Conservation (phyloP, 2,113 vertebrate genomes). For the Solea senegalensis region DNA sequence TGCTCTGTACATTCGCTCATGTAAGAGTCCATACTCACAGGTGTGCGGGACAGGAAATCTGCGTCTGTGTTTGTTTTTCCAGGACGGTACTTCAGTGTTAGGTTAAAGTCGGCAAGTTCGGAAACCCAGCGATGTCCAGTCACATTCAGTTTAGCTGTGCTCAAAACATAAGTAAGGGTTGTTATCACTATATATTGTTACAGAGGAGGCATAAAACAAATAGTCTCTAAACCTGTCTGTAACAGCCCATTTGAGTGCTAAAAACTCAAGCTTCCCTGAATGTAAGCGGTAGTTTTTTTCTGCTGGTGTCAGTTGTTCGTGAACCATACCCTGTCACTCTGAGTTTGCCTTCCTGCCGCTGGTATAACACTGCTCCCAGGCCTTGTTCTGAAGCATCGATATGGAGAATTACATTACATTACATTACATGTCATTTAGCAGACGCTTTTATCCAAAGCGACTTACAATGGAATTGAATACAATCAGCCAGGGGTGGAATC, state of each 20-base stretch:
- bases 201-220: slow-evolving; percentile 16
- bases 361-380: slow-evolving; percentile 2
- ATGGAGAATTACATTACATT: too few relatives aligned
- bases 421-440: too few relatives aligned
- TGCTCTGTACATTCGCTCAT: slow-evolving; percentile 9
- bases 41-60: background rate
- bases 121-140: slow-evolving; percentile 16
- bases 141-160: slow-evolving; percentile 11
- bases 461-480: too few relatives aligned
- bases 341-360: slow-evolving; percentile 6
- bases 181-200: slow-evolving; percentile 21
- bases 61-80: background rate
- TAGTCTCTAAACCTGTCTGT: slow-evolving; percentile 16
- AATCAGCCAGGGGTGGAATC: too few relatives aligned
- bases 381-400: background rate
- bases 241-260: too few relatives aligned
- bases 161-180: slow-evolving; percentile 14
- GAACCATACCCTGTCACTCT: too few relatives aligned
- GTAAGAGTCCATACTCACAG: slow-evolving; percentile 1
- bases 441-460: too few relatives aligned
- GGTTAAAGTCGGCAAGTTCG: slow-evolving; percentile 17
- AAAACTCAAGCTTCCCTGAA: too few relatives aligned
- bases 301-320: too few relatives aligned
- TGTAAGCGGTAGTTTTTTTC: too few relatives aligned
- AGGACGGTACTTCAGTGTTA: too few relatives aligned